These are phyloP conservation scores for Arvicanthis niloticus DNA, from an alignment of 2,113 vertebrate genomes.

Conservation along the genomic window DNA sequence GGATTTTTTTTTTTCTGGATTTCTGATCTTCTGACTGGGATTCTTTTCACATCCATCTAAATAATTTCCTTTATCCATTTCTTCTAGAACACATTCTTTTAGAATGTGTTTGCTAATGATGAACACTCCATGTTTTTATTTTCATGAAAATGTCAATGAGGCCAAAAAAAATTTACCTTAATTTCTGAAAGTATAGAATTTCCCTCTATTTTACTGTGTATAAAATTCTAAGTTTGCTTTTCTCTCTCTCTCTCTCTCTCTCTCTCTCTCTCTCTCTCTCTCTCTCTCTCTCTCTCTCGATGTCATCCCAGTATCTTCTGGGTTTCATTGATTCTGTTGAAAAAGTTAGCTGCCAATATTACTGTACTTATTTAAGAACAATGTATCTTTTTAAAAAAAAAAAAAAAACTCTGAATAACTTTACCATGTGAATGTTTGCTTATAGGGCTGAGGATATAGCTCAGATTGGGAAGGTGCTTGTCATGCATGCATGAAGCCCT, in stretches of 20 bases:
- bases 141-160: slow-evolving; percentile 34
- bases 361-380: slow-evolving; percentile 32
- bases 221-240: slow-evolving; percentile 20
- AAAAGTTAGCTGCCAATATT: slow-evolving; percentile 43
- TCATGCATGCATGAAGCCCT: neutral
- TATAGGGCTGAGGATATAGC: neutral
- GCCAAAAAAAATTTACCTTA: neutral
- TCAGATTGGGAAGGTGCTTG: too few species aligned
- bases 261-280: neutral
- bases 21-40: neutral
- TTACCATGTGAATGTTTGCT: slow-evolving; percentile 37
- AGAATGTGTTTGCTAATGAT: neutral
- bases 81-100: neutral
- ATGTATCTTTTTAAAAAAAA: neutral
- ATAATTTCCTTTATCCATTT: slow-evolving; percentile 32
- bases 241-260: neutral
- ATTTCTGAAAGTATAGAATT: slow-evolving; percentile 37
- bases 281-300: neutral
- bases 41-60: slow-evolving; percentile 54
- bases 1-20: neutral
- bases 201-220: neutral
- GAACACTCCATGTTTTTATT: slow-evolving; percentile 32
- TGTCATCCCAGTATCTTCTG: neutral
- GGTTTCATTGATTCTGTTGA: slow-evolving; percentile 26
- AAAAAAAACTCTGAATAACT: neutral